Base-by-base conservation (phyloP, 2,888 invertebrate species). In the Labia minor region DNA sequence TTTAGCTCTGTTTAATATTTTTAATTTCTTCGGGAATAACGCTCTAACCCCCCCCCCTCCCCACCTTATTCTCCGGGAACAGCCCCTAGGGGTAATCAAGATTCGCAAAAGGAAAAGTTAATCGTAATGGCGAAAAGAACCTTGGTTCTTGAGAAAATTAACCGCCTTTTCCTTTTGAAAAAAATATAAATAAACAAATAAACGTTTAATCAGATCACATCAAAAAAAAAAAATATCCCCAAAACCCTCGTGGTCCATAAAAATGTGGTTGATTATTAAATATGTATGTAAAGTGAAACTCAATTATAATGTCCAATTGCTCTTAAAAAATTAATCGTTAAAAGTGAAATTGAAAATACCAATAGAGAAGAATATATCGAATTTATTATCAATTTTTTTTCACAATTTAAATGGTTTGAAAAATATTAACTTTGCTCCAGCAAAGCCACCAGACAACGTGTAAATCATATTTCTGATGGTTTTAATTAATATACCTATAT, bases 11-110 rank as follows among this genome's bases (percentile, higher is more conserved):
- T 49, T 10, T 49, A 49, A 49, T 49, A 49, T 49, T 49, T 49
- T 49, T 49, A 49, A 49, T 49, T 49, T 49, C n/a, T 49, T 49
- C n/a, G 49, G 49, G 49, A 14, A 49, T 49, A 49, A 26, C 26
- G 26, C 26, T 8, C 26, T 3, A 6, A 6, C 8, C 26, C 8
- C 26, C 26, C 26, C 26, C 4, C 4, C 26, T 26, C 3, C 4
- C 26, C 26, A 26, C 26, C 26, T 8, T 26, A 26, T 8, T 4
- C 49, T 10, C 2, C 49, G 2, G 3, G 3, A 49, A 11, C 49
- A 4, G n/a, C 4, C 49, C 49, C 49, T n/a, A 14, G n/a, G 49
- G 49, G 16, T 14, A 49, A 49, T 49, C 49, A 49, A 49, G 49
- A 49, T 8, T n/a, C 16, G 49, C 49, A 49, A 49, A 49, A 49